These are phyloP conservation scores for Botrylloides violaceus DNA, from an alignment of 23 tunicate genomes.

Conservation along the genomic window DNA sequence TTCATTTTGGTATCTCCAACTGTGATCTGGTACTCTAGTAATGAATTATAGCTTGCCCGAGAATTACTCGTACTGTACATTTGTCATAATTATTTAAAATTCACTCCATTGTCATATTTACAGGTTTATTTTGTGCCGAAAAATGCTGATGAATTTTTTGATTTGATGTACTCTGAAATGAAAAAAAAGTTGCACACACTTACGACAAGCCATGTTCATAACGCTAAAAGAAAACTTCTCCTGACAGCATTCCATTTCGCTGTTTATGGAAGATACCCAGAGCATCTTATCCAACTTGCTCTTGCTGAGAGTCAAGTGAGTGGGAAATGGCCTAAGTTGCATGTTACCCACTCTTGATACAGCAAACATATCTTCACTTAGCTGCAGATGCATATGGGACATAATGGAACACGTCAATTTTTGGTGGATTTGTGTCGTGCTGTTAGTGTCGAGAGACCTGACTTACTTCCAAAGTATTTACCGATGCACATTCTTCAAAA, in stretches of 20 bases:
- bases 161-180: slow-evolving; percentile 64
- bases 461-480: slow-evolving; percentile 51
- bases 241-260: slow-evolving; percentile 93
- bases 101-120: too few species aligned
- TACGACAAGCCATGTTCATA: slow-evolving; percentile 75
- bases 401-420: slow-evolving; percentile 27
- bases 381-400: slow-evolving; percentile 23
- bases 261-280: slow-evolving; percentile 85
- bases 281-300: slow-evolving; percentile 51
- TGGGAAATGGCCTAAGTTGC: too few species aligned
- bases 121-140: slow-evolving; percentile 83
- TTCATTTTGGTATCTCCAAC: too few species aligned
- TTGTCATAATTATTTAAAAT: too few species aligned
- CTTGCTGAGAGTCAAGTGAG: slow-evolving; percentile 55
- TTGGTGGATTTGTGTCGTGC: slow-evolving; percentile 77
- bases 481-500: slow-evolving; percentile 30
- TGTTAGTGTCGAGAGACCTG: slow-evolving; percentile 79
- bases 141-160: slow-evolving; percentile 80
- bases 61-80: too few species aligned
- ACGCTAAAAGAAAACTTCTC: slow-evolving; percentile 66
- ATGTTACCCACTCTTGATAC: too few species aligned
- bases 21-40: too few species aligned
- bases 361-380: too few species aligned
- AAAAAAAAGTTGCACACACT: slow-evolving; percentile 59
- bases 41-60: too few species aligned